Base-by-base conservation (phyloP, 2,888 invertebrate genomes). In the Hemaris fuciformis region DNA sequence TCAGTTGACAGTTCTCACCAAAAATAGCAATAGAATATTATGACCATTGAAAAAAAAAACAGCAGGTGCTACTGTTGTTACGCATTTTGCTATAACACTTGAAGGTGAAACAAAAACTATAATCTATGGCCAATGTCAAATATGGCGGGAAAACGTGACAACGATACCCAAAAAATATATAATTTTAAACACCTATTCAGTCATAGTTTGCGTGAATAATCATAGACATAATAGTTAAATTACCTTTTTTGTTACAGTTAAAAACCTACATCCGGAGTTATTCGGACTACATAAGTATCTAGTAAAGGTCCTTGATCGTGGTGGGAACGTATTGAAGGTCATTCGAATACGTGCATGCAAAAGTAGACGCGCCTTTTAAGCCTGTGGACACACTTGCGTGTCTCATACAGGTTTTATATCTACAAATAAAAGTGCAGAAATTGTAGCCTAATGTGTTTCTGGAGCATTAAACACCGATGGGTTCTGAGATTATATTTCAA, bases 321-420 rank as follows among this genome's bases (percentile, higher is more conserved):
- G 38, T 60, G 60, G 60, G 60, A 60, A 60, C 60, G 27, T 10
- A 18, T 20, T 53, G 41, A 46, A 59, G 53, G 60, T 41, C 25
- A 25, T 8, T 15, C 18, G 38, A 27, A 27, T 25, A 38, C 34
- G 7, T 45, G 53, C 41, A 60, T 25, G 18, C 25, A 42, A 25
- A 41, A 41, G 18, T 22, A 38, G 60, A 60, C 8, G 48, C 25
- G 41, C 53, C 48, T 25, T 38, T 27, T 53, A 53, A 60, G 13
- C 48, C 25, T 41, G 25, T 23, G 7, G 25, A 25, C 20, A 48
- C 18, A 59, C 18, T 22, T 45, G 31, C 6, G 23, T 20, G 31
- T 34, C 53, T 53, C 23, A n/a, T 18, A 27, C 27, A 13, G 53
- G 53, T 18, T 31, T 31, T 20, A 15, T 10, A 53, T 53, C 10